A percentile compares a stretch with the other conserved stretches of the same genome.
phyloP scores from a whole-genome alignment of 2,888 invertebrate genomes.

The Sepioteuthis lessoniana region DNA sequence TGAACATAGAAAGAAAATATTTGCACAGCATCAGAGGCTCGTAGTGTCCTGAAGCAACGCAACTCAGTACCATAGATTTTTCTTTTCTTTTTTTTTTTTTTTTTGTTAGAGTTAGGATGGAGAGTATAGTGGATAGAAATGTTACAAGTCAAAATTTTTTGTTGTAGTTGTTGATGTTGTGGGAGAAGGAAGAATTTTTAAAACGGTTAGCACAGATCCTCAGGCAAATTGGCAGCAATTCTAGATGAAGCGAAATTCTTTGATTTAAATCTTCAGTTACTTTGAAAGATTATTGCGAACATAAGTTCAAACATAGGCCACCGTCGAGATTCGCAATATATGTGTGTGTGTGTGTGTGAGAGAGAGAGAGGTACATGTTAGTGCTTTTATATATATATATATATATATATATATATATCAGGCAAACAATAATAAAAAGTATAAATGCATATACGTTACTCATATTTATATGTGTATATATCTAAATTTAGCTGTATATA shows the following conservation, averaged over 20 bases:
- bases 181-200: not conserved
- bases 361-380: too few relatives aligned
- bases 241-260: not conserved
- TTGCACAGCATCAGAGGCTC: not conserved
- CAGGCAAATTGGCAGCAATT: not conserved
- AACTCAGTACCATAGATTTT: too few relatives aligned
- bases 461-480: not conserved
- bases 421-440: not conserved
- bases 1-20: not conserved
- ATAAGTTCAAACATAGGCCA: slow-evolving; percentile 18
- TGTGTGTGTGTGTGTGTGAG: too few relatives aligned
- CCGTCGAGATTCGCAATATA: not conserved
- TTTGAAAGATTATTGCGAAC: slow-evolving; percentile 15
- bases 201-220: not conserved
- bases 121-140: not conserved
- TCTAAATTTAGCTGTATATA: too few relatives aligned
- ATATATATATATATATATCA: not conserved
- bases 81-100: not conserved
- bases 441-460: not conserved
- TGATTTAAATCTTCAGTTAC: slow-evolving; percentile 18
- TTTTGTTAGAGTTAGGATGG: not conserved
- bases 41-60: not conserved
- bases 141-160: not conserved
- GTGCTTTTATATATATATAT: not conserved
- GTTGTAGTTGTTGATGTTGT: not conserved